Percentiles rank a stretch among this genome's conserved stretches.
These are phyloP conservation scores for Phalacrocorax carbo DNA, from an alignment of 2,113 vertebrate genomes.

Conservation along the genomic window DNA sequence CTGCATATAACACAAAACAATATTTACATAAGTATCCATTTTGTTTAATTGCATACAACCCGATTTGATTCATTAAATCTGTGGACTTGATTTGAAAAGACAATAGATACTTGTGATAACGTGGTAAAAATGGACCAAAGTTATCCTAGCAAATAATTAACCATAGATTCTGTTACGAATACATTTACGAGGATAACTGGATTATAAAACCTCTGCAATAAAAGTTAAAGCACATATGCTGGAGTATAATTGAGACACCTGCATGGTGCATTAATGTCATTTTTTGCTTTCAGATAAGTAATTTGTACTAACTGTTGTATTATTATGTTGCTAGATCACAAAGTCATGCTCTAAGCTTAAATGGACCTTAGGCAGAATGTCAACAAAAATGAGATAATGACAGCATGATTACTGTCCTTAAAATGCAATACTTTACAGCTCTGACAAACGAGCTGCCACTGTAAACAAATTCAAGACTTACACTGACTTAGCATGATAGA, in stretches of 20 bases:
- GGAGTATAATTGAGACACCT: conserved; percentile 1
- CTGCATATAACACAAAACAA: not conserved
- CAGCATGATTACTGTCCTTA: not conserved
- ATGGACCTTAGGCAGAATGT: not conserved
- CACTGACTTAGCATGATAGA: not conserved
- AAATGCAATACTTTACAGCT: not conserved
- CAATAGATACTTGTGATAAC: not conserved
- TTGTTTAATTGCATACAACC: not conserved
- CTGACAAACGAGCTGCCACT: not conserved
- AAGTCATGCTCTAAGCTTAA: not conserved
- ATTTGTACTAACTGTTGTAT: not conserved
- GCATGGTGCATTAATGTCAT: not conserved
- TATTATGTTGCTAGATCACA: not conserved
- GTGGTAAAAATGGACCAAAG: not conserved
- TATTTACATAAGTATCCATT: not conserved
- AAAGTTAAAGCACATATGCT: not conserved
- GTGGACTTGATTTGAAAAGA: not conserved
- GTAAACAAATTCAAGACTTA: not conserved
- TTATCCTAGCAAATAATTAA: conserved; percentile 36
- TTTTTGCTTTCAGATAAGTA: conserved; percentile 10
- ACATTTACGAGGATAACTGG: not conserved
- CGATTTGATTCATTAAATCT: not conserved
- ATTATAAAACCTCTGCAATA: conserved; percentile 14
- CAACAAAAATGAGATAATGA: not conserved
- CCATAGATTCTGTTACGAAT: not conserved